Evolutionary conservation across 2,113 vertebrate species (phyloP), one percentile per base, ranked within the genome.

Genomic region (Mungos mungo): DNA sequence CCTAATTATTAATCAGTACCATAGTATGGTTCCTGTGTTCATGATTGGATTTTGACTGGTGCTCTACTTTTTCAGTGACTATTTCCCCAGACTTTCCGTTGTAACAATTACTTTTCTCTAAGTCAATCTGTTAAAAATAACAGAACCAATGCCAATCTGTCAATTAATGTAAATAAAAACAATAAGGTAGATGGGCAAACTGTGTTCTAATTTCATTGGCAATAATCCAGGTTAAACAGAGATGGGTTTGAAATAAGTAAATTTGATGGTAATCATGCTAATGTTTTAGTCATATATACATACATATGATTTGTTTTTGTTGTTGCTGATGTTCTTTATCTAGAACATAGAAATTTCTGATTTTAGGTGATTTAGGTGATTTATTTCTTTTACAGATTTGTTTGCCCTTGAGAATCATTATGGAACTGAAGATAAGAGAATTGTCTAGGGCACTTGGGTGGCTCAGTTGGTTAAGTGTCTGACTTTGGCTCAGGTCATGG

Each of bases 101-200:
- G 14, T 29, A 90, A 71, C 14, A 7, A 38, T 79, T 87, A 79
- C 33, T 95, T 97, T 92, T 95, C 38, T 93, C 38, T 76, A 72
- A 9, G 1, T 84, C 66, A 95, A 89, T 86, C 45, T 94, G 19
- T 76, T 79, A 81, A 88, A 93, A 96, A 79, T 80, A 29, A 54
- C n/a, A 96, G 27, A 82, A 21, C 38, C 79, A 86, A 54, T 52
- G 50, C 52, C 33, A 93, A 25, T 89, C n/a, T 16, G 33, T 82
- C 71, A 90, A 72, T 97, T 77, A 72, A 79, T 74, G 9, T 92
- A 85, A 87, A 91, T 68, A 92, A 83, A 89, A 95, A 21, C 66
- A 52, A 16, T 31, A 90, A 87, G 35, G 74, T 29, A 90, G 90
- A 79, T 69, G n/a, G 90, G 33, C 41, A 93, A 94, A 97, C 38